These are phyloP conservation scores for Ptilodon capucinus DNA, from an alignment of 2,888 invertebrate genomes.

Conservation along the genomic window DNA sequence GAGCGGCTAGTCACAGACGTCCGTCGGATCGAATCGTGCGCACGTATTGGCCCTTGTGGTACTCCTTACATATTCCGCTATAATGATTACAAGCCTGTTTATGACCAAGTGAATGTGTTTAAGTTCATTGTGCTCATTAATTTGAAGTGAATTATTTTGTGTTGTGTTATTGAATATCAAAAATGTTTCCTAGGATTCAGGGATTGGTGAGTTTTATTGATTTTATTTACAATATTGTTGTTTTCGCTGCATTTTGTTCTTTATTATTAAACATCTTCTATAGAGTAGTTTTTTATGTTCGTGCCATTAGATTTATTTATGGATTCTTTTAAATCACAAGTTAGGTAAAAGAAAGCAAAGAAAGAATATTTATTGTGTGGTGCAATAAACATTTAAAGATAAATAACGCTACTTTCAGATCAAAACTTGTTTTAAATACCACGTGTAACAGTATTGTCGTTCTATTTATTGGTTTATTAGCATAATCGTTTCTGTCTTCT, in stretches of 20 bases:
- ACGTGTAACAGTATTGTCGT: not conserved
- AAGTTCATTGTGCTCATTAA: conserved; percentile 43
- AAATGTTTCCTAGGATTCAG: conserved; percentile 78
- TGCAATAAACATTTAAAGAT: not conserved
- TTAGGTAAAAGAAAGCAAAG: not conserved
- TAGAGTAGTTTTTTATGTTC: not conserved
- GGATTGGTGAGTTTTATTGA: conserved; percentile 65
- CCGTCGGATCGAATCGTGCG: conserved; percentile 54
- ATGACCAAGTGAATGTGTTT: conserved; percentile 42
- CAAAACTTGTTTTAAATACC: not conserved
- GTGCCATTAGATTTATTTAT: not conserved
- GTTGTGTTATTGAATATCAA: conserved; percentile 33
- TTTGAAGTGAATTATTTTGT: conserved; percentile 40
- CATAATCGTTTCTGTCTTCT: not conserved
- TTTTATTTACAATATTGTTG: not conserved
- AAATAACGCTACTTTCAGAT: not conserved
- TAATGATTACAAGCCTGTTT: conserved; percentile 38
- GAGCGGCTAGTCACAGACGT: conserved; percentile 42
- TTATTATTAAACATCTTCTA: not conserved
- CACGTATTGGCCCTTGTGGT: conserved; percentile 49
- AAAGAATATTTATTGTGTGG: not conserved
- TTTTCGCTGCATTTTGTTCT: too few relatives aligned
- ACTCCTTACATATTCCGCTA: conserved; percentile 32
- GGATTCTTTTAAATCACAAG: not conserved
- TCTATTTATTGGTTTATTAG: not conserved